Evolutionary conservation across 2,888 invertebrate genomes (phyloP).

Genomic region (Pedicia rivosa): DNA sequence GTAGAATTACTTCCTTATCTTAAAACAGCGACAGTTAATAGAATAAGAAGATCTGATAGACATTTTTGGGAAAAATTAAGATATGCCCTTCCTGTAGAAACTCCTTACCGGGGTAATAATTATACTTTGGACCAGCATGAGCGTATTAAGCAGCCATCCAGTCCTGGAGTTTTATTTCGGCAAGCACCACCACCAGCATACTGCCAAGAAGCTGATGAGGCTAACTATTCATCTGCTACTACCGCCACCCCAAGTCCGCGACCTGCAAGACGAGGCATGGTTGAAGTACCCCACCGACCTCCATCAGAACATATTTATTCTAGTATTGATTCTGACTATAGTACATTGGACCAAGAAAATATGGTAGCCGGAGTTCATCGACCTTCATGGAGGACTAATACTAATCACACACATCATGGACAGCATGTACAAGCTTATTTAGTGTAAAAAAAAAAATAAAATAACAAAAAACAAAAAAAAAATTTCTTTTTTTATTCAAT

Average conservation of each 20-base stretch:
- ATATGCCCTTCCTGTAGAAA: conserved; percentile 66
- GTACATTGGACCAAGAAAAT: conserved; percentile 59
- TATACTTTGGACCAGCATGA: conserved; percentile 54
- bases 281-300: conserved; percentile 44
- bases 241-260: conserved; percentile 43
- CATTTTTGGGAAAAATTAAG: conserved; percentile 87
- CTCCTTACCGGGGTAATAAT: conserved; percentile 72
- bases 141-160: conserved; percentile 29
- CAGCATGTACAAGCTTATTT: conserved; percentile 31
- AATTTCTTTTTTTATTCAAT: conserved; percentile 1
- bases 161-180: conserved; percentile 27
- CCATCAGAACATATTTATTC: conserved; percentile 81
- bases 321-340: conserved; percentile 79
- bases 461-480: not conserved
- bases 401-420: conserved; percentile 13
- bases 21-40: conserved; percentile 57
- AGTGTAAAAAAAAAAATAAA: conserved; percentile 18
- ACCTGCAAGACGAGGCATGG: conserved; percentile 33
- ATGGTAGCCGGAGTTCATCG: conserved; percentile 6
- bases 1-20: conserved; percentile 78
- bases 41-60: conserved; percentile 75
- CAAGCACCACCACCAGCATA: conserved; percentile 35
- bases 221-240: conserved; percentile 46
- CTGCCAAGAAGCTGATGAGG: conserved; percentile 37
- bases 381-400: conserved; percentile 5